Evolutionary conservation across 2,797 vertebrate species (phyloP).

Genomic region (Huso huso): DNA sequence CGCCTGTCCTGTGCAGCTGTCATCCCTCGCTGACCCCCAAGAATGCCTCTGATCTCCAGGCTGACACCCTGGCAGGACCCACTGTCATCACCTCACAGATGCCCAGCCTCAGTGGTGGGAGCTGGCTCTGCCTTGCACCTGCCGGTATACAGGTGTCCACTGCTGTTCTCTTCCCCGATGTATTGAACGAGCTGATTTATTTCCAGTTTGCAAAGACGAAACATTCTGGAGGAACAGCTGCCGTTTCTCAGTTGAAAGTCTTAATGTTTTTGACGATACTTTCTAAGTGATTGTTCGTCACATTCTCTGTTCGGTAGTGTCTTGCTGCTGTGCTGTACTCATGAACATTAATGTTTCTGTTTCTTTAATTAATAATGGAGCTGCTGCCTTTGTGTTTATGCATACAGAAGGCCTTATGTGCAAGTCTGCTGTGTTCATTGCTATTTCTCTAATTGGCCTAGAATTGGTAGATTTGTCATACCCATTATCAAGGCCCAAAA

Average conservation of each 20-base stretch:
- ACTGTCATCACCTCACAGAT: slow-evolving; percentile 22
- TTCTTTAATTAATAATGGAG: too few relatives aligned
- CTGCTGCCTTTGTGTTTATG: too few relatives aligned
- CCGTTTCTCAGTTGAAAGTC: background rate
- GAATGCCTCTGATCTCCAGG: slow-evolving; percentile 32
- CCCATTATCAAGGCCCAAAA: too few relatives aligned
- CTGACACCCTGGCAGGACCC: slow-evolving; percentile 10
- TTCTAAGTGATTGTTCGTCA: background rate
- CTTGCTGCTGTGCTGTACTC: too few relatives aligned
- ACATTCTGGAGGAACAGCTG: background rate
- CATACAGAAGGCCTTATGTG: too few relatives aligned
- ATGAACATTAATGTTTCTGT: too few relatives aligned
- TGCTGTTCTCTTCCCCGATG: fast-evolving
- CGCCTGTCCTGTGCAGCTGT: slow-evolving; percentile 10
- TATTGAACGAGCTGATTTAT: slow-evolving; percentile 8
- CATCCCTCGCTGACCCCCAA: slow-evolving; percentile 22
- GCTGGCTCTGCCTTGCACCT: slow-evolving; percentile 9
- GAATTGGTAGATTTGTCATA: too few relatives aligned
- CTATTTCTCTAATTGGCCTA: too few relatives aligned
- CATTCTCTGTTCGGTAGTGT: too few relatives aligned
- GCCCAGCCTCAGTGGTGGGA: background rate
- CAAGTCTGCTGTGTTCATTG: too few relatives aligned
- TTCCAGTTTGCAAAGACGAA: slow-evolving; percentile 6
- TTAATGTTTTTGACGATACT: slow-evolving; percentile 4
- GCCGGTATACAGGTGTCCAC: slow-evolving; percentile 10